phyloP scores from a whole-genome alignment of 2,113 vertebrate genomes.

The cattle (Bos taurus) region ARS-UCD2.0 NC_037355.1:9277001-9277500 shows the following conservation, averaged over 20 bases:
- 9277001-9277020: not conserved
- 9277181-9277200: not conserved
- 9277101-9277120: not conserved
- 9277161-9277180: no score
- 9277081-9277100: not conserved
- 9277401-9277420: not conserved
- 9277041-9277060: not conserved
- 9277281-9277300: not conserved
- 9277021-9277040: not conserved
- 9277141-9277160: not conserved
- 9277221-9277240: not conserved
- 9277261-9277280: not conserved
- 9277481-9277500: not conserved
- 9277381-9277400: not conserved
- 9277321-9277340: conserved; percentile 54
- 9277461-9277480: not conserved
- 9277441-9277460: not conserved
- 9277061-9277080: not conserved
- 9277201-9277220: not conserved
- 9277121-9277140: not conserved
- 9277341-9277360: conserved; percentile 10
- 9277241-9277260: not conserved
- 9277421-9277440: not conserved
- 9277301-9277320: not conserved
- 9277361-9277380: conserved; percentile 23